Evolutionary conservation across 2,888 invertebrate species (phyloP).

Genomic region (Drosophila merina): DNA sequence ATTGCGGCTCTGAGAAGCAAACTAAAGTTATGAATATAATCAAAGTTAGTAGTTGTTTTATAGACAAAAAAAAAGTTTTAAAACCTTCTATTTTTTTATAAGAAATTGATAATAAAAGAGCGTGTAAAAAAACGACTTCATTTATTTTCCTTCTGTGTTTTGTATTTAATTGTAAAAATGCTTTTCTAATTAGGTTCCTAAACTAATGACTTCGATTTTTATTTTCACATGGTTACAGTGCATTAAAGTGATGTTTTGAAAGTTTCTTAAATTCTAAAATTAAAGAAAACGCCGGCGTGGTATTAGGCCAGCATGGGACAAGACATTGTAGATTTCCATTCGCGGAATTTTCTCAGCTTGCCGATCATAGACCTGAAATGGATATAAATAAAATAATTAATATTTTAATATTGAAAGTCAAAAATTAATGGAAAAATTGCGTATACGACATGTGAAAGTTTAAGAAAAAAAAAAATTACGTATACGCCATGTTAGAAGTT

Average conservation of each 20-base stretch:
- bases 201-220: constrained; percentile 67
- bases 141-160: neutral
- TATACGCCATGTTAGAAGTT: neutral
- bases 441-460: neutral
- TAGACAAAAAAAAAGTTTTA: constrained; percentile 7
- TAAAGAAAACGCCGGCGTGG: constrained; percentile 78
- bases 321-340: constrained; percentile 87
- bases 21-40: constrained; percentile 66
- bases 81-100: constrained; percentile 53
- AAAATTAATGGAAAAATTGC: neutral
- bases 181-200: constrained; percentile 46
- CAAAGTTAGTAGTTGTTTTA: constrained; percentile 26
- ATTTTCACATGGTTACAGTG: constrained; percentile 49
- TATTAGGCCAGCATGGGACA: constrained; percentile 88
- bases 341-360: constrained; percentile 87
- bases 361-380: constrained; percentile 85
- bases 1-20: constrained; percentile 58
- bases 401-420: too few relatives aligned
- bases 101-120: constrained; percentile 28
- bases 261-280: constrained; percentile 4
- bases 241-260: constrained; percentile 6
- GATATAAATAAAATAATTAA: neutral
- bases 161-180: neutral
- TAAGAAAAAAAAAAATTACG: neutral
- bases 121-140: neutral